Evolutionary conservation across 2,113 vertebrate species (phyloP), one percentile per base, ranked within the genome.

Genomic region (Conger conger): DNA sequence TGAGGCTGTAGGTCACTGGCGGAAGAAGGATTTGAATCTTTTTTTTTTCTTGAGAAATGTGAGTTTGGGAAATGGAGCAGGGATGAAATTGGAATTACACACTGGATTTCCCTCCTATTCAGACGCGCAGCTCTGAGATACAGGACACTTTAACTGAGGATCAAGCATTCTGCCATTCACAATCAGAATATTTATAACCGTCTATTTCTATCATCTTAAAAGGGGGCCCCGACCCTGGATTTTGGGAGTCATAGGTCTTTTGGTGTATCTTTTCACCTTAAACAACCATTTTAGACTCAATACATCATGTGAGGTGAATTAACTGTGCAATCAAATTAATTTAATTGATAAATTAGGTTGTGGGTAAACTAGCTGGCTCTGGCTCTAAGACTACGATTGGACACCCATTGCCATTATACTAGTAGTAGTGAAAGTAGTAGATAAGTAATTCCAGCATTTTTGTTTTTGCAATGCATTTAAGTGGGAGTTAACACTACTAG

Each of bases 1-100:
- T 11, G 30, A 83, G 82, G 82, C 42, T 83, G 68, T 83, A 76
- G 68, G 82, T 76, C 82, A 83, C n/a, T 53, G 9, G 63, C n/a
- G 18, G 38, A 50, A 27, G 18, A 50, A 50, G 42, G n/a, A 77
- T 35, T 18, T n/a, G 40, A 50, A 20, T 83, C n/a, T 76, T 18
- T 18, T 18, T 40, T 8, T 20, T 83, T 50, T 36, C 38, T 45
- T 15, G 23, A 5, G 38, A 38, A 42, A 23, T 38, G 77, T 45
- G 82, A 53, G 40, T 73, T n/a, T 73, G n/a, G n/a, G 30, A 73
- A 73, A 27, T 23, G 68, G 68, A 33, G 68, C 27, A 33, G 27
- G 68, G 68, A 73, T 73, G 9, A 23, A 73, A 73, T n/a, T 73
- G 68, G 68, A 73, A 73, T 73, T 73, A 73, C 68, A 73, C 6